phyloP scores from a whole-genome alignment of 92 coral and sea anemone genomes.

The Bergia sp. region DNA sequence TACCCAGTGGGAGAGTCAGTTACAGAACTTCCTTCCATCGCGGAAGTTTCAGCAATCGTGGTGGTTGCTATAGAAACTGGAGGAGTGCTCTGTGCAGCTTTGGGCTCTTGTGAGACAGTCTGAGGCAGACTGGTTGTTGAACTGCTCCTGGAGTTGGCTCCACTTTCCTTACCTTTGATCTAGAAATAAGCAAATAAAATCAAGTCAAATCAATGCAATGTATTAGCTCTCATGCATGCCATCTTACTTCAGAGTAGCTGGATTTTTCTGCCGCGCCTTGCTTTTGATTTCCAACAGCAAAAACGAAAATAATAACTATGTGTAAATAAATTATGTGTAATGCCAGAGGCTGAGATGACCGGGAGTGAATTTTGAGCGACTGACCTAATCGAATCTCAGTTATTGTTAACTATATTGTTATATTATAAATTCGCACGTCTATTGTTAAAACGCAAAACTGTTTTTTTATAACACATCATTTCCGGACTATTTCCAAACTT shows the following conservation, averaged over 20 bases:
- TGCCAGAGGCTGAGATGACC: background rate
- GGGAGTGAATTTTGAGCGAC: too few species aligned
- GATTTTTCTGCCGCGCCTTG: background rate
- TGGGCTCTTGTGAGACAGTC: slow-evolving; percentile 53
- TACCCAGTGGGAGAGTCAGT: slow-evolving; percentile 25
- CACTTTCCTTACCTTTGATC: slow-evolving; percentile 76
- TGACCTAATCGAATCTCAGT: too few species aligned
- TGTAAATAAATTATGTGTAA: background rate
- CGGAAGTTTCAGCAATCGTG: slow-evolving; percentile 44
- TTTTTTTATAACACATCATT: too few species aligned
- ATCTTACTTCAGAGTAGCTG: too few species aligned
- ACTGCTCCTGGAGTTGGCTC: slow-evolving; percentile 54
- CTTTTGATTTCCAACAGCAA: background rate
- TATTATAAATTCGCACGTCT: too few species aligned
- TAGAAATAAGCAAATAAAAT: slow-evolving; percentile 23
- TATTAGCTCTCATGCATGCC: background rate
- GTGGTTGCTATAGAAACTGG: slow-evolving; percentile 45
- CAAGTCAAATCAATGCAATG: background rate
- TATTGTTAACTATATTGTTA: too few species aligned
- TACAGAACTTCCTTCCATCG: slow-evolving; percentile 12
- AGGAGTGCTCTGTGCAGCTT: slow-evolving; percentile 47
- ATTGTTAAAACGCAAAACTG: too few species aligned
- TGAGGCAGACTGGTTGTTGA: slow-evolving; percentile 64
- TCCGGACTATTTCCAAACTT: too few species aligned
- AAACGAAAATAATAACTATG: too few species aligned